phyloP scores from a whole-genome alignment of 53 echinoderm and acorn worm species.

The Henricia sp. region DNA sequence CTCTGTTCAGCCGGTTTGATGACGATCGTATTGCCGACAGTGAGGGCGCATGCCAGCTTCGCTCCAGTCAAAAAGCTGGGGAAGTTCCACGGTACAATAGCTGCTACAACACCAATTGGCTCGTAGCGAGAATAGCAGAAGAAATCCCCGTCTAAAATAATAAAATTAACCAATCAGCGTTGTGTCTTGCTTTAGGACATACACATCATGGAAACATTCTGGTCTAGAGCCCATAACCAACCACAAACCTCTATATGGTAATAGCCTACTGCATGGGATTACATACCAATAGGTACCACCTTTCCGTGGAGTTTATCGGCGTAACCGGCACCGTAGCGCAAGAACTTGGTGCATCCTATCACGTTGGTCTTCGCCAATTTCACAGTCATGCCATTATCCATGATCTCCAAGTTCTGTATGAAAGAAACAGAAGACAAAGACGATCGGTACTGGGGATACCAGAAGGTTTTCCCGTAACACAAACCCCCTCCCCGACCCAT shows the following conservation, averaged over 20 bases:
- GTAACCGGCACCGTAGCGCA: conserved; percentile 60
- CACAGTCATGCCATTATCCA: conserved; percentile 66
- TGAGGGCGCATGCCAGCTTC: conserved; percentile 69
- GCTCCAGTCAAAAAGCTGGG: conserved; percentile 63
- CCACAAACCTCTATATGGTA: no score
- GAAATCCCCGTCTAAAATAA: conserved; percentile 63
- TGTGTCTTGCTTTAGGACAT: no score
- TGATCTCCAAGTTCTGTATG: conserved; percentile 50
- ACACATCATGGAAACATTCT: neutral
- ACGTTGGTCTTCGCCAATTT: conserved; percentile 14
- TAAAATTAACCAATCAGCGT: neutral
- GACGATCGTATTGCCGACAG: conserved; percentile 74
- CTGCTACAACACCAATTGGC: conserved; percentile 78
- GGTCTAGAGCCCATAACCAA: no score
- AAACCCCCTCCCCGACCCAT: neutral
- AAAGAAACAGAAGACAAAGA: no score
- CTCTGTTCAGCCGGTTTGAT: conserved; percentile 86
- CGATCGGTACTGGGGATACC: neutral
- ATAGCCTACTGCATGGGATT: no score
- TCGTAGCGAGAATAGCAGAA: conserved; percentile 82
- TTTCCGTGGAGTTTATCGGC: conserved; percentile 71
- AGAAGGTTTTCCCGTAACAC: neutral
- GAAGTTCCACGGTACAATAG: conserved; percentile 76
- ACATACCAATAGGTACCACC: conserved; percentile 62
- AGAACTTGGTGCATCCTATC: neutral